These are phyloP conservation scores for Dinocampus coccinellae DNA, from an alignment of 2,888 invertebrate species.

Conservation along the genomic window DNA sequence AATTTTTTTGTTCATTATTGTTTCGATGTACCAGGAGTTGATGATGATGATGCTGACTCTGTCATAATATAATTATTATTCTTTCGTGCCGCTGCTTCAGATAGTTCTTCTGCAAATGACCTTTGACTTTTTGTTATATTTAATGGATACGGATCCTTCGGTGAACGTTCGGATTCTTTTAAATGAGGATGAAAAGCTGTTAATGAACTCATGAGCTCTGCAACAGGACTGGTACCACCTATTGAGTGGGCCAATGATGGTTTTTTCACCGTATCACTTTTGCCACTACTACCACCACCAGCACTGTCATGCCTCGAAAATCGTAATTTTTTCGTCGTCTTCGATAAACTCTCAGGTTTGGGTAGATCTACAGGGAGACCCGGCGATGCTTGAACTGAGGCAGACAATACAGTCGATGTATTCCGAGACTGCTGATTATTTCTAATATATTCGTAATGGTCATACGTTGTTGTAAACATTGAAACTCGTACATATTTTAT, in stretches of 20 bases:
- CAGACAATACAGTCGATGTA: constrained; percentile 31
- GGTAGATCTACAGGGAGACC: not conserved
- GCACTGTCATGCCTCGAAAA: constrained; percentile 36
- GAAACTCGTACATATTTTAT: constrained; percentile 51
- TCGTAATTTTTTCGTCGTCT: constrained; percentile 32
- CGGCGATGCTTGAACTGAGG: not conserved
- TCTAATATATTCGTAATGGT: constrained; percentile 20
- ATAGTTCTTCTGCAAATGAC: constrained; percentile 46
- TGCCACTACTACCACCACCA: constrained; percentile 10
- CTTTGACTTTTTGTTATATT: constrained; percentile 17
- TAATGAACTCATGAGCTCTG: constrained; percentile 19
- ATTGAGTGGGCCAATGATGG: not conserved
- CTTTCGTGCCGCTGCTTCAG: constrained; percentile 42
- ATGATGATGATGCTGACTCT: not conserved
- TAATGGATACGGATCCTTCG: constrained; percentile 43
- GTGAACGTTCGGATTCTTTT: constrained; percentile 18
- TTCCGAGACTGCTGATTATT: not conserved
- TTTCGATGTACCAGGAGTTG: constrained; percentile 1
- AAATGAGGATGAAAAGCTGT: constrained; percentile 43
- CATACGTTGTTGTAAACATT: constrained; percentile 42
- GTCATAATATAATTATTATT: not conserved
- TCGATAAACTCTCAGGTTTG: not conserved
- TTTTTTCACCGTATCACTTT: constrained; percentile 2
- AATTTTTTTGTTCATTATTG: not conserved
- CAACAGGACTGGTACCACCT: not conserved